Base-by-base conservation (phyloP, 1,140 invertebrate genomes). In the Drepana arcuata region DNA sequence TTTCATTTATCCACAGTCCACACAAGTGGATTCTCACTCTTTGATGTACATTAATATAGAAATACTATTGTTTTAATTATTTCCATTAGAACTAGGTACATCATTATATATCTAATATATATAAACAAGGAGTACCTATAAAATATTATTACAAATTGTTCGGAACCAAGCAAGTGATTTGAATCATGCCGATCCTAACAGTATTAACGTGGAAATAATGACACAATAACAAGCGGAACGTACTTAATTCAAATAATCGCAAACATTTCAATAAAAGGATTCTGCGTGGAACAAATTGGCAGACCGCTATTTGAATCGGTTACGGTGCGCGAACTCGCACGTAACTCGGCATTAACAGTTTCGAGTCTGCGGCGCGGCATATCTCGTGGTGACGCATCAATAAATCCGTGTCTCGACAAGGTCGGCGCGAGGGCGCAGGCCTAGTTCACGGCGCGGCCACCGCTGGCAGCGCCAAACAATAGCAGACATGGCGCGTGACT, bases 331-430 rank as follows among this genome's bases (percentile, higher is more conserved):
- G 25, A 48, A 46, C 33, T 41, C 35, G 36, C 47, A 35, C 40
- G 45, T 52, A 51, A 48, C 34, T 52, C 42, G 5, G 21, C 10
- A 33, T 21, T 29, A 44, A 43, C 37, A 49, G 43, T 43, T 36
- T 34, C 28, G 29, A 40, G 33, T 44, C 36, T 38, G 26, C 26
- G 26, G 39, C 38, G 32, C 39, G 41, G 29, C 47, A 48, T 35
- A 47, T 55, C 48, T 43, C 35, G 52, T 43, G 55, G 59, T 78
- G 71, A 78, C 71, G 69, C 69, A 74, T 64, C 64, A 70, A 75
- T 71, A 75, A 77, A 77, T 75, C 71, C 68, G 72, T 66, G 71
- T 66, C 69, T 69, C 69, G 67, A 72, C 75, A 80, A 80, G 75
- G 75, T 78, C 72, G 75, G 56, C 46, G 60, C 58, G 75, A 77